phyloP scores from a whole-genome alignment of 2,113 vertebrate species.

The Argyrosomus japonicus region DNA sequence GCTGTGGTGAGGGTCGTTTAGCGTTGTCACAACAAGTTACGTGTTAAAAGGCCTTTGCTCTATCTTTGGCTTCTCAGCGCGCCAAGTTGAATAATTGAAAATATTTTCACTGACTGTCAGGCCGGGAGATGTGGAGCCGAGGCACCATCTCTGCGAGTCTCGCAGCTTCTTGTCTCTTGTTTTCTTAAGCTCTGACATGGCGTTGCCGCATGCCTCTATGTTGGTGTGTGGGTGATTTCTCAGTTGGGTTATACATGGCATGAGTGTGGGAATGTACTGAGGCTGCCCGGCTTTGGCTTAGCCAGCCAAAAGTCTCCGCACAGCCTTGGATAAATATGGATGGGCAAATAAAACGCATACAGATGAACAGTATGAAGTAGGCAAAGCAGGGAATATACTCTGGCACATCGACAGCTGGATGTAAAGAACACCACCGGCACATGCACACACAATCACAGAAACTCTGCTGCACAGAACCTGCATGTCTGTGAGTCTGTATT shows the following conservation, averaged over 20 bases:
- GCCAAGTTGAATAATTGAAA: slow-evolving; percentile 73
- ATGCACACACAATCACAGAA: slow-evolving; percentile 19
- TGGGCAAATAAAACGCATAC: slow-evolving; percentile 39
- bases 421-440: slow-evolving; percentile 27
- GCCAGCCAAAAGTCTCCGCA: slow-evolving; percentile 44
- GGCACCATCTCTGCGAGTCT: slow-evolving; percentile 31
- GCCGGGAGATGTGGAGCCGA: slow-evolving; percentile 21
- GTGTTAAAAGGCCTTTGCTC: slow-evolving; percentile 56
- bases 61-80: slow-evolving; percentile 36
- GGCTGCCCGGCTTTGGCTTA: neutral
- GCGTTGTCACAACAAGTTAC: slow-evolving; percentile 66
- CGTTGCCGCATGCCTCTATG: slow-evolving; percentile 34
- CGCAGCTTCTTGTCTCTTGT: slow-evolving; percentile 33
- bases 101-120: slow-evolving; percentile 56
- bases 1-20: slow-evolving; percentile 44
- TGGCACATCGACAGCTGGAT: slow-evolving; percentile 35
- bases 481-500: slow-evolving; percentile 43
- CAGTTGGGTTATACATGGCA: slow-evolving; percentile 47
- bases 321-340: slow-evolving; percentile 50
- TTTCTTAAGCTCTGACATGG: slow-evolving; percentile 61
- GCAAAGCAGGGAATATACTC: slow-evolving; percentile 13
- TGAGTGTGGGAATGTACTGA: slow-evolving; percentile 43
- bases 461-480: slow-evolving; percentile 36
- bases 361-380: slow-evolving; percentile 24
- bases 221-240: slow-evolving; percentile 46